Conservation (phyloP, 2,888 invertebrate species). For the Xanthia togata region DNA sequence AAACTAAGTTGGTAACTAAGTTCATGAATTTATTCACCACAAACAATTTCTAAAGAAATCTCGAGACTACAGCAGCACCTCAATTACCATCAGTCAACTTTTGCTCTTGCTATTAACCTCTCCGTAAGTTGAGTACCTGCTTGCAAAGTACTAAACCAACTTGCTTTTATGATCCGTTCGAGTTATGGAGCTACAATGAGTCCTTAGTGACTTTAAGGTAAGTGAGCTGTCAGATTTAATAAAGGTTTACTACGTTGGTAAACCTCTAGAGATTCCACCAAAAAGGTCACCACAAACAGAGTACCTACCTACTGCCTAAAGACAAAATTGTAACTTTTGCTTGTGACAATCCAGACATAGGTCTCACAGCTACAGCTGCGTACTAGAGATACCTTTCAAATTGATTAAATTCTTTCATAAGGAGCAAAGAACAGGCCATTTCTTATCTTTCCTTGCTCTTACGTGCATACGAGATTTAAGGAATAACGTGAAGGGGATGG, state of each 20-base stretch:
- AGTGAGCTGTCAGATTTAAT: slow-evolving; percentile 41
- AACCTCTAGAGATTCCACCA: background rate
- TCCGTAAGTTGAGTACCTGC: slow-evolving; percentile 23
- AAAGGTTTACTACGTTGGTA: slow-evolving; percentile 28
- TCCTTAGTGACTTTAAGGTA: slow-evolving; percentile 37
- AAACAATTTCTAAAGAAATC: slow-evolving; percentile 31
- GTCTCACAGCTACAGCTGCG: background rate
- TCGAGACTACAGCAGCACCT: slow-evolving; percentile 1
- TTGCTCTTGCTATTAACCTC: slow-evolving; percentile 39
- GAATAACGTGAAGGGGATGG: background rate
- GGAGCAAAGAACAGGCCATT: background rate
- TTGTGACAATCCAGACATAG: background rate
- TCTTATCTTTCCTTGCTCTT: background rate
- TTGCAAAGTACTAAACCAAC: slow-evolving; percentile 45
- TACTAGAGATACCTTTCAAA: background rate
- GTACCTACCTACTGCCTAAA: background rate
- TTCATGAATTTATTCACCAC: slow-evolving; percentile 1
- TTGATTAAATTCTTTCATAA: background rate
- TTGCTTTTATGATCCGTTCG: slow-evolving; percentile 41
- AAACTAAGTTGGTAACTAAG: background rate
- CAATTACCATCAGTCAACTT: slow-evolving; percentile 28
- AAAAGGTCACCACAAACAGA: slow-evolving; percentile 10
- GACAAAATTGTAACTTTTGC: background rate
- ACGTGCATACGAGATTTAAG: background rate
- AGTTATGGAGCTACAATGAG: slow-evolving; percentile 38